A percentile compares a stretch with the other conserved stretches of the same genome.
phyloP scores from a whole-genome alignment of 2,888 invertebrate species.

The Limnephilus marmoratus region DNA sequence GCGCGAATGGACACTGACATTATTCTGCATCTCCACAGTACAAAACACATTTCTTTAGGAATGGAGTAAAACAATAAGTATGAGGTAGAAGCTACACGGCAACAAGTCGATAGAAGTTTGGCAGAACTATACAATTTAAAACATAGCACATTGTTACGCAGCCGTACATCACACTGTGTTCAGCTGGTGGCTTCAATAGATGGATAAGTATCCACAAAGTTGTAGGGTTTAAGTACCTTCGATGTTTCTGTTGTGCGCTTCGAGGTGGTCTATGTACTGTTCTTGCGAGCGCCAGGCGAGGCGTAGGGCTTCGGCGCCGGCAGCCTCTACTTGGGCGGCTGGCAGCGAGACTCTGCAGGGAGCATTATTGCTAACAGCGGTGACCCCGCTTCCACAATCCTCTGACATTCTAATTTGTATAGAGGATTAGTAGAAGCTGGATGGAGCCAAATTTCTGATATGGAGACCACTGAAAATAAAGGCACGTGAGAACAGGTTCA shows the following conservation, averaged over 20 bases:
- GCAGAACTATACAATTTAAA: conserved; percentile 47
- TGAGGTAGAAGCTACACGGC: conserved; percentile 56
- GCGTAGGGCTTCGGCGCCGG: conserved; percentile 81
- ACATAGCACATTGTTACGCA: conserved; percentile 52
- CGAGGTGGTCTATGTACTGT: conserved; percentile 85
- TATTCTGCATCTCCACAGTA: conserved; percentile 31
- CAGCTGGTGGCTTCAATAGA: conserved; percentile 51
- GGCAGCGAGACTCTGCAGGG: conserved; percentile 79
- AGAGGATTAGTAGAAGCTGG: conserved; percentile 55
- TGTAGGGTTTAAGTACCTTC: conserved; percentile 83
- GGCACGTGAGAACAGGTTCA: conserved; percentile 53
- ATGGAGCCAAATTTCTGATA: conserved; percentile 55
- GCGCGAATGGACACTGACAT: conserved; percentile 29
- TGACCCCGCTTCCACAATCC: conserved; percentile 56
- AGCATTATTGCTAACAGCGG: conserved; percentile 66
- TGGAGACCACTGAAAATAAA: conserved; percentile 63
- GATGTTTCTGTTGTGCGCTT: conserved; percentile 85
- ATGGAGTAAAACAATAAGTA: conserved; percentile 23
- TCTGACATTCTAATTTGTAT: conserved; percentile 60
- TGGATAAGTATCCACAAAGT: conserved; percentile 58
- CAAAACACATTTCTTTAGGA: conserved; percentile 24
- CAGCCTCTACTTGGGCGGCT: conserved; percentile 81
- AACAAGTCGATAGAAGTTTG: conserved; percentile 60
- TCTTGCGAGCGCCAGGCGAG: conserved; percentile 87
- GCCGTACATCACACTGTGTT: conserved; percentile 45